These are phyloP conservation scores for Xestia ashworthii DNA, from an alignment of 2,888 invertebrate genomes.

Conservation along the genomic window DNA sequence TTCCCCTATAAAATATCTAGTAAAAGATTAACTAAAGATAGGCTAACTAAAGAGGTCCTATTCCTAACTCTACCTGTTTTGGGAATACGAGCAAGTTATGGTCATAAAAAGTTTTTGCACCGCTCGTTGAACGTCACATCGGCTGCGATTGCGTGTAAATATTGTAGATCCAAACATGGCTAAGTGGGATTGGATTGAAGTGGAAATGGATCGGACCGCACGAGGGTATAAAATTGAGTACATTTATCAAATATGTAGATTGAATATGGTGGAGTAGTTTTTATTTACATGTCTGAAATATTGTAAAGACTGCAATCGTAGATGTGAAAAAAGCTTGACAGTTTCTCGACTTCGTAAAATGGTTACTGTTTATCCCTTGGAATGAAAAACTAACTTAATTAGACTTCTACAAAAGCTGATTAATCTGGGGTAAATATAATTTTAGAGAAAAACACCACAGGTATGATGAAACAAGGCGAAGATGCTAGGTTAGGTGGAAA, in stretches of 20 bases:
- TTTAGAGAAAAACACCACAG: background rate
- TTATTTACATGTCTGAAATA: background rate
- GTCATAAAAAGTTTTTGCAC: conserved; percentile 41
- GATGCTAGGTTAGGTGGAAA: background rate
- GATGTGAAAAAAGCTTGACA: background rate
- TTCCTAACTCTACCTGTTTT: background rate
- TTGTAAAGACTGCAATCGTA: background rate
- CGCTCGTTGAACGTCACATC: conserved; percentile 21
- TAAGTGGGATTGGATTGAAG: conserved; percentile 46
- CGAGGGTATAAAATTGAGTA: conserved; percentile 17
- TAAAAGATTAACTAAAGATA: too few relatives aligned
- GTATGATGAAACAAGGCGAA: background rate
- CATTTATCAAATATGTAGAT: conserved; percentile 23
- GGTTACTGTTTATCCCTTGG: background rate
- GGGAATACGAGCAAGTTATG: background rate
- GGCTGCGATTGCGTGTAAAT: conserved; percentile 51
- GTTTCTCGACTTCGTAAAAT: background rate
- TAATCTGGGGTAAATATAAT: background rate
- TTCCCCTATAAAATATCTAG: too few relatives aligned
- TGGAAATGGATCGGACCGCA: background rate
- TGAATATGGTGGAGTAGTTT: conserved; percentile 5
- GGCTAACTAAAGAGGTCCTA: too few relatives aligned
- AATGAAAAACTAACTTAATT: background rate
- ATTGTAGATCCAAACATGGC: conserved; percentile 50
- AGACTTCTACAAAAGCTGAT: background rate